Base-by-base conservation (phyloP, 2,113 vertebrate species). In the Donacobius atricapilla region DNA sequence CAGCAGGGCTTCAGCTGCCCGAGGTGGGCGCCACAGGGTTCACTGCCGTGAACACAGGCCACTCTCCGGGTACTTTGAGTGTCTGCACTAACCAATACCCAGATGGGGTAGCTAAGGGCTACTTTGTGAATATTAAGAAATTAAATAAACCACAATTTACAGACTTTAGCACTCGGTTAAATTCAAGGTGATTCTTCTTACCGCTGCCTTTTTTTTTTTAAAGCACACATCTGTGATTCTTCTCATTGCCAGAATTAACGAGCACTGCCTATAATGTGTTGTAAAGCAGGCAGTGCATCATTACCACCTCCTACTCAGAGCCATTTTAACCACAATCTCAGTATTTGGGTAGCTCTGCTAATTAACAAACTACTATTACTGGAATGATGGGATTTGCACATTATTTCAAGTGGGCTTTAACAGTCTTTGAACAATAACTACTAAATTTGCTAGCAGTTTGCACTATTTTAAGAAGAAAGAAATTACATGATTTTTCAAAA, bases 331-430 rank as follows among this genome's bases (percentile, higher is more conserved):
- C 70, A 79, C 93, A 94, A 97, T 94, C 94, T 96, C 95, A 76
- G 71, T 97, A 97, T 97, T 97, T 97, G 91, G 91, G 93, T 91
- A 97, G 95, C 90, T 98, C 87, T 81, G 86, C 85, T 98, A 98
- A 98, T 98, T 97, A 98, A 94, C 92, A 97, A 92, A 83, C 80
- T 79, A 35, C 84, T 95, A 93, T 97, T 97, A 96, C 83, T 83
- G 58, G 79, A 95, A 96, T 96, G 88, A 97, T 94, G 95, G 89
- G 77, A 97, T 79, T 95, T 90, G 82, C 94, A 95, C 78, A 84
- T 95, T 97, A 97, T 96, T 97, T 97, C 93, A 96, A 96, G 96
- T 90, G 77, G 64, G 60, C 96, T 97, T 98, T 96, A 96, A 94
- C 85, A 91, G 78, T 89, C 77, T 95, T 95, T 76, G 94, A 97